Percentiles rank a stretch among this genome's conserved stretches.
Conservation (phyloP, 2,797 vertebrate species). For the Rachycentron canadum region DNA sequence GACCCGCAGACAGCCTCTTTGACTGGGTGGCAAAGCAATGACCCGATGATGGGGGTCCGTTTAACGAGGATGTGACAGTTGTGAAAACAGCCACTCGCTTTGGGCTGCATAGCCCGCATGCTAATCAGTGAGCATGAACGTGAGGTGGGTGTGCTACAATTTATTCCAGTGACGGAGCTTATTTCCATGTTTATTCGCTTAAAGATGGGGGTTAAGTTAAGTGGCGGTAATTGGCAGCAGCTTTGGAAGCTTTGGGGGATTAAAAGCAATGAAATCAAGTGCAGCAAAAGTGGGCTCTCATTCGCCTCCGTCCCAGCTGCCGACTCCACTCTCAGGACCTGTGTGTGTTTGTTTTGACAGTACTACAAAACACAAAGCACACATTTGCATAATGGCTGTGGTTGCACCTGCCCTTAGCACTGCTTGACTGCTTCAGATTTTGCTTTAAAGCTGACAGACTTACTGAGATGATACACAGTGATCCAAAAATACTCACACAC, state of each 20-base stretch:
- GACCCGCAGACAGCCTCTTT: constrained; percentile 22
- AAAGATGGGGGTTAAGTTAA: constrained; percentile 50
- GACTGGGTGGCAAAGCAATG: constrained; percentile 41
- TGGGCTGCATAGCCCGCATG: background rate
- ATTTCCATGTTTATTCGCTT: constrained; percentile 62
- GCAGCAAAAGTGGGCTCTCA: constrained; percentile 35
- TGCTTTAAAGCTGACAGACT: constrained; percentile 51
- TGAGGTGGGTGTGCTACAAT: constrained; percentile 17
- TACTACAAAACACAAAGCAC: constrained; percentile 64
- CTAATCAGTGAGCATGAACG: constrained; percentile 20
- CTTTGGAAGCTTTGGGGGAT: constrained; percentile 45
- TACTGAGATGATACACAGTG: constrained; percentile 34
- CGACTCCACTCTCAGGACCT: constrained; percentile 48
- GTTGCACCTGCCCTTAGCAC: constrained; percentile 73
- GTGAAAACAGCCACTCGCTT: constrained; percentile 60
- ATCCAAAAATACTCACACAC: constrained; percentile 45
- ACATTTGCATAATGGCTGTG: constrained; percentile 79
- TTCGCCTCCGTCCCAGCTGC: constrained; percentile 44
- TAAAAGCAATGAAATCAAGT: constrained; percentile 64
- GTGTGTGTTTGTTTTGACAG: constrained; percentile 69
- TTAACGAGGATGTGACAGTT: constrained; percentile 69
- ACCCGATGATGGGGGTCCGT: constrained; percentile 35
- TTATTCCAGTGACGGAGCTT: constrained; percentile 35
- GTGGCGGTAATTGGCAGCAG: constrained; percentile 62
- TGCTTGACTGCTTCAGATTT: constrained; percentile 56